Evolutionary conservation across 2,797 vertebrate genomes (phyloP).

Genomic region (Rhinophrynus dorsalis): DNA sequence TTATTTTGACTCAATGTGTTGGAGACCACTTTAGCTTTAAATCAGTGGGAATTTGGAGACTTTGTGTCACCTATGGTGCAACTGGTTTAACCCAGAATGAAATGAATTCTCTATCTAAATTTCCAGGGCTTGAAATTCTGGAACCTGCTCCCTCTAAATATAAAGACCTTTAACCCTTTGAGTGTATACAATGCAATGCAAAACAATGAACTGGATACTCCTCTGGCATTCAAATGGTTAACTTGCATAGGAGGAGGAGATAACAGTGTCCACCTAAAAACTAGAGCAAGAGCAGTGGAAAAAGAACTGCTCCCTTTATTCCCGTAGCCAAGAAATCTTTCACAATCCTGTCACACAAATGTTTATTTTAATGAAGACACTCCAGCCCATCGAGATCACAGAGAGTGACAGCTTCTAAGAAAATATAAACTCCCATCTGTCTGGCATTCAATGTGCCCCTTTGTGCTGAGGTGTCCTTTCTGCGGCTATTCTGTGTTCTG

Average conservation of each 20-base stretch:
- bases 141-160: no score
- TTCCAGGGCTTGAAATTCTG: no score
- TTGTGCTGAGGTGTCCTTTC: slow-evolving; percentile 27
- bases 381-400: slow-evolving; percentile 28
- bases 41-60: no score
- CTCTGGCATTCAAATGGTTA: no score
- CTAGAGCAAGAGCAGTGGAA: background rate
- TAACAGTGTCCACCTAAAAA: background rate
- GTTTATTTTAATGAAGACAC: slow-evolving; percentile 46
- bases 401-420: slow-evolving; percentile 34
- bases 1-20: no score
- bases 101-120: no score
- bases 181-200: no score
- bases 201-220: no score
- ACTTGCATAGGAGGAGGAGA: no score
- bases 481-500: slow-evolving; percentile 30
- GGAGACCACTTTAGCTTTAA: no score
- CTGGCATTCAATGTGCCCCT: slow-evolving; percentile 1
- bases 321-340: slow-evolving; percentile 23
- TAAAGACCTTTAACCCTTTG: background rate
- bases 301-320: background rate
- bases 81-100: no score
- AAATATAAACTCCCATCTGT: slow-evolving; percentile 40
- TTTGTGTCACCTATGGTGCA: no score
- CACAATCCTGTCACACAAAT: slow-evolving; percentile 28